Base-by-base conservation (phyloP, 2,888 invertebrate species). In the Tanypteryx hageni region DNA sequence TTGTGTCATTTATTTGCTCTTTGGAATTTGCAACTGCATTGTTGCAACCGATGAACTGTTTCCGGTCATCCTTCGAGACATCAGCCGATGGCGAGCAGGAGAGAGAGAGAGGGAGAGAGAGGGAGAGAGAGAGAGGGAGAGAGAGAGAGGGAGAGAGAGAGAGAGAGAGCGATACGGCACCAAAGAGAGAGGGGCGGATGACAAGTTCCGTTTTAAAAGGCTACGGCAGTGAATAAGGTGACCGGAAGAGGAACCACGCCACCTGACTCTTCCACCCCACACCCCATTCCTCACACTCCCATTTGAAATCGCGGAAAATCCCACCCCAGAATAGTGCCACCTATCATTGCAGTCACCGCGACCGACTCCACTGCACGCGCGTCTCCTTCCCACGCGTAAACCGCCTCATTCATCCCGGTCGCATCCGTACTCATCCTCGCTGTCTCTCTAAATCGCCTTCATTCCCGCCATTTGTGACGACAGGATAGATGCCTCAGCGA, bases 31-130 rank as follows among this genome's bases (percentile, higher is more conserved):
- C n/a, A 57, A 56, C 16, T n/a, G 84, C 84, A 84, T 84, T 84
- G 84, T n/a, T n/a, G 84, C 56, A 84, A 82, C 56, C 84, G n/a
- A 84, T 84, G 56, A 56, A 5, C 16, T 58, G 85, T 58, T 85
- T 85, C 85, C 85, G 85, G 57, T 58, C 85, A 57, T 22, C 16
- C 16, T 56, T 11, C 22, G 85, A 85, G 85, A 58, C 85, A 18
- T 57, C 22, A 58, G 14, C n/a, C 11, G 58, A 58, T n/a, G 84
- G 57, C 9, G 7, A 13, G 58, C 18, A 57, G 57, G 57, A 57
- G 18, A 57, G 44, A 56, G 57, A 56, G 22, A 82, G 83, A 83
- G 83, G 0, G 85, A 56, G 61, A 68, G 56, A 27, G 57, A 4
- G 31, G 8, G 56, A 56, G 22, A 82, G 83, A 83, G 83, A 10